A percentile compares a stretch with the other conserved stretches of the same genome.
Conservation (phyloP, 2,888 invertebrate genomes). For the Caradrina kadenii region DNA sequence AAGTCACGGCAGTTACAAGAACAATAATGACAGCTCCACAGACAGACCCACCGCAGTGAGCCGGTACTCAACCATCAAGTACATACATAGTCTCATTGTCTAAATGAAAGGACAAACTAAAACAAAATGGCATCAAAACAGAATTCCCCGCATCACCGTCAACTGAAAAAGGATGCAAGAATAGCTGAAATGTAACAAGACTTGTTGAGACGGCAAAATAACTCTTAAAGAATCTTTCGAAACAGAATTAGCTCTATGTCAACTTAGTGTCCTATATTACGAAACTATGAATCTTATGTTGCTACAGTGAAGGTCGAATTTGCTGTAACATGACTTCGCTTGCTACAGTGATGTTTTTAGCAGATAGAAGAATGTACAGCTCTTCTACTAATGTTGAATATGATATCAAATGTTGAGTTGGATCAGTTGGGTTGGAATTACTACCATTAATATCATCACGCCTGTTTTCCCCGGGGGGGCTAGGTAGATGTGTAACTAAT, state of each 20-base stretch:
- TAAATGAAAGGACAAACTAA: constrained; percentile 25
- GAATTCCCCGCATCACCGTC: too few species aligned
- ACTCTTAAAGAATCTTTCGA: background rate
- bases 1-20: constrained; percentile 36
- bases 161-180: constrained; percentile 19
- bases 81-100: constrained; percentile 16
- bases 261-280: too few species aligned
- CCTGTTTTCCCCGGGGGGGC: too few species aligned
- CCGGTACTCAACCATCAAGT: constrained; percentile 32
- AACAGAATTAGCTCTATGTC: background rate
- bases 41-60: constrained; percentile 50
- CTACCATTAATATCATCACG: too few species aligned
- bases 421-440: too few species aligned
- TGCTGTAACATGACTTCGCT: background rate
- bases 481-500: too few species aligned
- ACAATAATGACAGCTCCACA: constrained; percentile 38
- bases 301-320: background rate
- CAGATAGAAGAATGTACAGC: too few species aligned
- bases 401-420: too few species aligned
- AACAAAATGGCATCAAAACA: too few species aligned
- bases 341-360: too few species aligned
- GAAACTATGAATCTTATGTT: too few species aligned
- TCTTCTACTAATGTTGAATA: too few species aligned
- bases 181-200: constrained; percentile 4
- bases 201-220: background rate